Conservation (phyloP, 2,797 vertebrate genomes). For the Muscicapa comitata region DNA sequence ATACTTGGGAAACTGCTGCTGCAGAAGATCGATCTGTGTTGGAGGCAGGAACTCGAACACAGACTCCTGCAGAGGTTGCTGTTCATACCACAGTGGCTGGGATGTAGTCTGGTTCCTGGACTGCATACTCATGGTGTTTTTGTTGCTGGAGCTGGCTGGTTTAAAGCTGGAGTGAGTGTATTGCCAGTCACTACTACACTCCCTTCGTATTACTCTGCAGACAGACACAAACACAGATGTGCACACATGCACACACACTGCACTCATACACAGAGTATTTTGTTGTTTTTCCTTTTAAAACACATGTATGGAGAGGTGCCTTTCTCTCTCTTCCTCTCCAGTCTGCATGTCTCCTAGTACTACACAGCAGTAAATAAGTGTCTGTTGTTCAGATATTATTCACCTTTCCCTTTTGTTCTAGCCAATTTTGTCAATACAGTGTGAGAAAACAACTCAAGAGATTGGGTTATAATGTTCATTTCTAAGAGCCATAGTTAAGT, state of each 20-base stretch:
- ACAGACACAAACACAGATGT: fast-evolving
- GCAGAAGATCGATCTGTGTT: fast-evolving
- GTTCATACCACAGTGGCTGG: background rate
- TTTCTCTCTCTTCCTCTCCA: background rate
- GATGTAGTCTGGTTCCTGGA: background rate
- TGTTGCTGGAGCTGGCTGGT: background rate
- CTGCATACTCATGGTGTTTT: background rate
- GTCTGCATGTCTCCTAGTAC: background rate
- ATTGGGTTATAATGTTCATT: conserved; percentile 28
- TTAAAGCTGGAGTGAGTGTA: background rate
- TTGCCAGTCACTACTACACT: background rate
- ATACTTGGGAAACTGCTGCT: background rate
- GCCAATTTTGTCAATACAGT: conserved; percentile 45
- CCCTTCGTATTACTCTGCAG: background rate
- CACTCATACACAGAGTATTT: background rate
- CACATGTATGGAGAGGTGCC: background rate
- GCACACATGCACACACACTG: too few relatives aligned
- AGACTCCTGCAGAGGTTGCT: background rate
- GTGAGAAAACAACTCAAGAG: conserved; percentile 56
- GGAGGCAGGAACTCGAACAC: fast-evolving
- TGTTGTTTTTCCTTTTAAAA: background rate
- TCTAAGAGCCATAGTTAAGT: conserved; percentile 34
- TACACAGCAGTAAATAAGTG: conserved; percentile 39
- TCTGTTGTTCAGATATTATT: conserved; percentile 49
- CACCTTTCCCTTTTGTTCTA: conserved; percentile 56